phyloP scores from a whole-genome alignment of 2,797 vertebrate genomes.

The Prunella strophiata region DNA sequence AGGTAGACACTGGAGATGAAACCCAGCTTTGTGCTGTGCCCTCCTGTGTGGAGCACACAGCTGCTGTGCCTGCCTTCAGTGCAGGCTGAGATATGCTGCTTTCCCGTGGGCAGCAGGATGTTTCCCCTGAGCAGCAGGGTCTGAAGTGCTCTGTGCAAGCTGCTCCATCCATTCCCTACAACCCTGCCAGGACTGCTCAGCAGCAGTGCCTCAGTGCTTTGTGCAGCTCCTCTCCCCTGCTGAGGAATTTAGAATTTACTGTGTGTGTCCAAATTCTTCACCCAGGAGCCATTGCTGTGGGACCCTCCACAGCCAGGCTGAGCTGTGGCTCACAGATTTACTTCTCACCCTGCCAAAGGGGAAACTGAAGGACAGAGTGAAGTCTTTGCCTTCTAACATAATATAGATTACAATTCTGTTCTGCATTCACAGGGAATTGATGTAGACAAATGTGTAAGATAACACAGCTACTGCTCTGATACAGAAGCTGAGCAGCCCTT shows the following conservation, averaged over 20 bases:
- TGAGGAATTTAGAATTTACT: neutral
- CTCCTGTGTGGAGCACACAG: neutral
- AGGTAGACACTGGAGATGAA: neutral
- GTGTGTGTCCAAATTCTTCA: neutral
- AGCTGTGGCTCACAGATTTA: neutral
- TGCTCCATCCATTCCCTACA: neutral
- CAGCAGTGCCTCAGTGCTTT: neutral
- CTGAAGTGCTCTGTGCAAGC: neutral
- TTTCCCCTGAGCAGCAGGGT: neutral
- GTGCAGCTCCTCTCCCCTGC: neutral
- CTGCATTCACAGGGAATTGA: neutral
- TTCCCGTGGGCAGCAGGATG: neutral
- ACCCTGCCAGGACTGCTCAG: neutral
- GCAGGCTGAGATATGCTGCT: rapidly evolving
- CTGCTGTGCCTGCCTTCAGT: neutral
- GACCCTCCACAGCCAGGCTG: neutral
- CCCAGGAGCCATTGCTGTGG: neutral
- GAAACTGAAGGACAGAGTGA: neutral
- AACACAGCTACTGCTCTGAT: neutral
- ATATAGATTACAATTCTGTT: neutral
- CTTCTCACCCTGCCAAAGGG: neutral
- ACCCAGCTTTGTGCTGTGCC: neutral
- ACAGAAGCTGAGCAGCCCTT: neutral
- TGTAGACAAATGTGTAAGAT: neutral
- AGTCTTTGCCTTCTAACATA: neutral